Conservation (phyloP, 2,888 invertebrate genomes). For the Melolontha melolontha region DNA sequence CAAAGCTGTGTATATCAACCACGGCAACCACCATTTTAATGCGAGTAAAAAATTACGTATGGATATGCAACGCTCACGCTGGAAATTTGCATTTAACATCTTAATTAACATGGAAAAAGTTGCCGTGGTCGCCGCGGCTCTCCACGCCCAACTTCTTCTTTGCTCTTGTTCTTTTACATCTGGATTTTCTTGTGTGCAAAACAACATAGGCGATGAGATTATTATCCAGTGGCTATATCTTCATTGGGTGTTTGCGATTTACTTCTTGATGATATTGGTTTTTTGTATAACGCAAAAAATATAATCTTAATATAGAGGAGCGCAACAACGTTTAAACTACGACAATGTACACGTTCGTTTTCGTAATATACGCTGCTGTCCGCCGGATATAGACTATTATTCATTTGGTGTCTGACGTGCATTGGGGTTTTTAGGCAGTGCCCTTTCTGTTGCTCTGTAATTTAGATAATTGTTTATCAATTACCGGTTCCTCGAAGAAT, state of each 20-base stretch:
- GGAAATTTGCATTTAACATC: constrained; percentile 61
- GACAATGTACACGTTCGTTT: constrained; percentile 32
- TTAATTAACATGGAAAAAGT: constrained; percentile 61
- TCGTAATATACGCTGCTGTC: constrained; percentile 48
- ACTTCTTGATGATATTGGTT: constrained; percentile 14
- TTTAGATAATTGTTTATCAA: constrained; percentile 42
- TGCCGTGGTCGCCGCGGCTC: constrained; percentile 54
- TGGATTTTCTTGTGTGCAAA: constrained; percentile 15
- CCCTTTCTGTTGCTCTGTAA: constrained; percentile 38
- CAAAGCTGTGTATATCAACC: constrained; percentile 34
- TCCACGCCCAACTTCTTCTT: constrained; percentile 60
- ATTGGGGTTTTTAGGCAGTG: constrained; percentile 37
- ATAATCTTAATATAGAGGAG: constrained; percentile 9
- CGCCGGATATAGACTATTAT: constrained; percentile 51
- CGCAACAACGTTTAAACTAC: constrained; percentile 10
- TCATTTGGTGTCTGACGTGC: constrained; percentile 45
- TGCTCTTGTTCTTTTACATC: constrained; percentile 23
- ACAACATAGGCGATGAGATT: constrained; percentile 28
- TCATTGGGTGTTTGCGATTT: constrained; percentile 12
- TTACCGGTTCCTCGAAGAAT: constrained; percentile 37
- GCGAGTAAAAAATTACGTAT: constrained; percentile 46
- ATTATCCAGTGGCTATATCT: constrained; percentile 34
- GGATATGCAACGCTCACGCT: constrained; percentile 42
- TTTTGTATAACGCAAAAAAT: constrained; percentile 28
- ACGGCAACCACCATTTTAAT: constrained; percentile 45